These are phyloP conservation scores for Tetragnatha versicolor DNA, from an alignment of 1,140 invertebrate species.

Conservation along the genomic window DNA sequence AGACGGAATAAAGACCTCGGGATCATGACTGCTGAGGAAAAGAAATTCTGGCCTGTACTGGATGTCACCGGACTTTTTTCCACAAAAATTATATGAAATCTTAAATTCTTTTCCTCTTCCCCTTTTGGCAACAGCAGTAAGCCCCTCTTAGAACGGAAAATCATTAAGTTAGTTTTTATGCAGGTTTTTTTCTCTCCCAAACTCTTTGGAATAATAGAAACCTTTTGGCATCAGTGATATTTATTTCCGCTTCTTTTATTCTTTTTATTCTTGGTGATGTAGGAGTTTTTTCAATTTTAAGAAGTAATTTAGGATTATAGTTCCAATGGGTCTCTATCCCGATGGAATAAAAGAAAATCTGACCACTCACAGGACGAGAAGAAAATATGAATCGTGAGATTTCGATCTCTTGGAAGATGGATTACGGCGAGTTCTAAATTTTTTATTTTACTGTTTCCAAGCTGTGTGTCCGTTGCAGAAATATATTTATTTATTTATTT, in stretches of 20 bases:
- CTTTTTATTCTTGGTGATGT: not conserved
- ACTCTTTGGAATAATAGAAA: slow-evolving; percentile 3
- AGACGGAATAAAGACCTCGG: too few species aligned
- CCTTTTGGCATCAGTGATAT: not conserved
- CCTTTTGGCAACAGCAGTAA: not conserved
- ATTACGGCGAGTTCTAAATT: not conserved
- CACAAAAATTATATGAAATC: slow-evolving; percentile 8
- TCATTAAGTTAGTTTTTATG: slow-evolving; percentile 5
- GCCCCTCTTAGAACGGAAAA: slow-evolving; percentile 1
- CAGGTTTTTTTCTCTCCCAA: not conserved
- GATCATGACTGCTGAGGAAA: not conserved
- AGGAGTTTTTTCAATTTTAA: not conserved
- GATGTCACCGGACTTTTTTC: not conserved
- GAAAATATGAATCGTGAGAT: not conserved
- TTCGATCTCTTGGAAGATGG: not conserved
- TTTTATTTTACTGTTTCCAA: slow-evolving; percentile 1
- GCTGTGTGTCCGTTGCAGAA: not conserved
- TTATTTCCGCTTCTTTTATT: slow-evolving; percentile 7
- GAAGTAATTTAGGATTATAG: slow-evolving; percentile 19
- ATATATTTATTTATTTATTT: slow-evolving; percentile 20
- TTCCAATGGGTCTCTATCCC: not conserved
- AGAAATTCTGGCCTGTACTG: not conserved
- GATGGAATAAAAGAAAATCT: not conserved
- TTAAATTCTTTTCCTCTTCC: not conserved
- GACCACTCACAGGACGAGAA: not conserved